phyloP scores from a whole-genome alignment of 64 coral and sea anemone genomes.

The Orbicella faveolata region DNA sequence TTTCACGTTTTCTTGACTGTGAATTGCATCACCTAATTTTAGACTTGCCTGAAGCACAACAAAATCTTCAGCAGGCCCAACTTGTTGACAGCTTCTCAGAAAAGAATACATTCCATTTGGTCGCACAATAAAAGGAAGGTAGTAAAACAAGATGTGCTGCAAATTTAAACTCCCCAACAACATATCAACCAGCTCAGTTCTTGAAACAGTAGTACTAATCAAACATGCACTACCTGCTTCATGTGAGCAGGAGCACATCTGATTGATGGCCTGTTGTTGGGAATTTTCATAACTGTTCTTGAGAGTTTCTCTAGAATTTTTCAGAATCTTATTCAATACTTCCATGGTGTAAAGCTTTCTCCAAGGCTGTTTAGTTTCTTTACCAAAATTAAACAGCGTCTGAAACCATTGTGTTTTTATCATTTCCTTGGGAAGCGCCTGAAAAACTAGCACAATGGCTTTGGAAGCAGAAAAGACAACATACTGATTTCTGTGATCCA shows the following conservation, averaged over 20 bases:
- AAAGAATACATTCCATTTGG: conserved; percentile 39
- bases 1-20: conserved; percentile 23
- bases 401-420: background rate
- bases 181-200: background rate
- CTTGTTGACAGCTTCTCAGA: background rate
- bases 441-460: conserved; percentile 10
- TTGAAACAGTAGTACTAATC: background rate
- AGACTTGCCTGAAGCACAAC: conserved; percentile 6
- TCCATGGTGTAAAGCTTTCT: conserved; percentile 31
- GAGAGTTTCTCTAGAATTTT: background rate
- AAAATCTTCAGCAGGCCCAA: background rate
- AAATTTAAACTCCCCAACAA: conserved; percentile 7
- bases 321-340: background rate
- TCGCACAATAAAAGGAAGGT: conserved; percentile 24
- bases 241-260: background rate
- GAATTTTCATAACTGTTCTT: background rate
- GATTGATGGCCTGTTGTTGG: background rate
- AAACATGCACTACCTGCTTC: background rate
- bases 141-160: conserved; percentile 3
- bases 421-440: background rate
- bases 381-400: conserved; percentile 7
- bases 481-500: conserved; percentile 31
- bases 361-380: conserved; percentile 2
- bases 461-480: conserved; percentile 51
- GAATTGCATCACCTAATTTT: conserved; percentile 16